Evolutionary conservation across 2,113 vertebrate species (phyloP), one percentile per base, ranked within the genome.

Genomic region (Chiloscyllium plagiosum): DNA sequence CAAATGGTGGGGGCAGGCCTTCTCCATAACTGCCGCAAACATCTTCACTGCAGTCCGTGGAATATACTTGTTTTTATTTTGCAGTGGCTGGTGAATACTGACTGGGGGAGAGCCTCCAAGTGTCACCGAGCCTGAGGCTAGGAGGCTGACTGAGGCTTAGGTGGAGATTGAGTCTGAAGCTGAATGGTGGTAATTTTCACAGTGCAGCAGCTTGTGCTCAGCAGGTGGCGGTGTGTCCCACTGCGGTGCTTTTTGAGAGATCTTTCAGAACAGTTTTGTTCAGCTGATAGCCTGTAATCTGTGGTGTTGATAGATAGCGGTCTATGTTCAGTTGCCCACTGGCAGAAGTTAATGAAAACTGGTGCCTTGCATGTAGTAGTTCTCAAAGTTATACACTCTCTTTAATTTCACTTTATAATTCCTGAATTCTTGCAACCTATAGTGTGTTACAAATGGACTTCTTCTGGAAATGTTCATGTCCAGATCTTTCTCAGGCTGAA

Each of bases 161-260:
- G 66, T 26, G 47, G 24, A 70, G n/a, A 94, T 95, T 76, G 42
- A 52, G 29, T 24, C n/a, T 66, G 42, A 20, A 68, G 66, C 66
- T 22, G 66, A 94, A 94, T 52, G 10, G 66, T 70, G 47, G 10
- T 95, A 95, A 95, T 95, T 93, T 95, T 95, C 93, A 72, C 42
- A 47, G 68, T 93, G n/a, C 61, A 66, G 89, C 61, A 93, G 69
- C 94, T 76, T 72, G 68, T 33, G 37, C 66, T 94, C 93, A 94
- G 22, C 61, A 68, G 37, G 42, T 69, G 92, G 66, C 70, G 66
- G 42, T 3, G 68, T 94, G 52, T 65, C 61, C 61, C 7, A 65
- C 89, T 66, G 89, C 20, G n/a, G 66, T 68, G 37, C 61, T 33
- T 66, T 15, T 83, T 42, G 5, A n/a, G 89, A n/a, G n/a, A 66